Evolutionary conservation across 2,797 vertebrate genomes (phyloP), one percentile per base, ranked within the genome.

Genomic region (Scleropages formosus): DNA sequence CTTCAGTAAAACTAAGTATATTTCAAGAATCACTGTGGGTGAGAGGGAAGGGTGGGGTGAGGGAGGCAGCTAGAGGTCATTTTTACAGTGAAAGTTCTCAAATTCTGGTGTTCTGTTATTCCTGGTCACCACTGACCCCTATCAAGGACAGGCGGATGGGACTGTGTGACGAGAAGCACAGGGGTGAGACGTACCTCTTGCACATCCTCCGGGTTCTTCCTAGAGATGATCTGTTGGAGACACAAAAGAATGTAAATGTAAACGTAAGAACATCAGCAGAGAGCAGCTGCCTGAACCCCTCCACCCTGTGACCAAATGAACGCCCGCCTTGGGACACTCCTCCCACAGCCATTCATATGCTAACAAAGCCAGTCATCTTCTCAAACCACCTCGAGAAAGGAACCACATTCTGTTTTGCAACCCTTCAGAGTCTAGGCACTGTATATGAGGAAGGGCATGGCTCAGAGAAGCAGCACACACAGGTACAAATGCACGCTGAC

Each of bases 141-240:
- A 27, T 72, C 16, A 31, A 26, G 49, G 24, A 16, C 51, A 16
- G 39, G 16, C 39, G 26, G 24, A 8, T 8, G 13, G 47, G 46
- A 8, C 16, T 16, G 47, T n/a, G n/a, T n/a, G n/a, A n/a, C n/a
- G 31, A 39, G 31, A 2, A 39, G 31, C 6, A 39, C 39, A n/a
- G 44, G 44, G 31, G 26, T 53, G 11, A 2, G n/a, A 49, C 83
- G 95, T 93, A 99, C 97, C 96, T 99, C 97, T 89, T 98, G 96
- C 80, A 99, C 94, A 85, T 98, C 97, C 78, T 98, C 96, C 63
- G 95, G 96, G 83, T 93, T 98, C 90, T 91, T 97, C 82, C 97
- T 94, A 74, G 96, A 99, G 90, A 99, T 96, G 80, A 96, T 95
- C 97, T 99, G 89, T 74, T 61, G 49, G 61, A 70, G 72, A 81